Evolutionary conservation across 2,113 vertebrate genomes (phyloP), one percentile per base, ranked within the genome.

Genomic region (Cheilinus undulatus): DNA sequence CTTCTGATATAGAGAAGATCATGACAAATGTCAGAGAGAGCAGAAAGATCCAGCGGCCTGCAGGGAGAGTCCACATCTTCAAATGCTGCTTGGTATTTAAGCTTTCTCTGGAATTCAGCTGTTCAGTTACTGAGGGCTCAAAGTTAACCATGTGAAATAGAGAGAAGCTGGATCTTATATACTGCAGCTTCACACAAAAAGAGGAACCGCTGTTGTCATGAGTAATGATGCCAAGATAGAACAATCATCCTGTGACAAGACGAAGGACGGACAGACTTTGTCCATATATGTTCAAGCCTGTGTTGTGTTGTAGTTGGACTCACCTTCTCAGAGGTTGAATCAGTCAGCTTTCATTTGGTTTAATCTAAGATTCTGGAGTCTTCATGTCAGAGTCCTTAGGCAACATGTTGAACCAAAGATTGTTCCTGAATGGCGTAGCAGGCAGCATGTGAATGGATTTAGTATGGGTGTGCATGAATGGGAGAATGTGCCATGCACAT

Each of bases 31-130:
- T 32, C 19, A 88, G n/a, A 3, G 15, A 15, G 69, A 86, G 38
- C 36, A 83, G 69, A 0, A 70, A 63, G 2, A 71, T 57, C 73
- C 66, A 65, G 9, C 60, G 15, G 19, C 64, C 14, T 45, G 15
- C 22, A 3, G 72, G 69, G 6, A 59, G 23, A 24, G 3, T 23
- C 15, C 56, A 43, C 84, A 86, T 86, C 73, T 69, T 82, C 22
- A 57, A 22, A 38, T 0, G 11, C n/a, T 64, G 42, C 30, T 20
- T 0, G 3, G 46, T 19, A 20, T 14, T 46, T 34, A 17, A 17
- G 24, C 4, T 12, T 54, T 32, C 11, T 36, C 30, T 28, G 40
- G 38, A 54, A 30, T 42, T 20, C 8, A 24, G 27, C 34, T 56
- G 2, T 30, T 67, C 40, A 3, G 32, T 19, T 20, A 2, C 14